These are phyloP conservation scores for Bovichtus variegatus DNA, from an alignment of 2,797 vertebrate genomes.

Conservation along the genomic window DNA sequence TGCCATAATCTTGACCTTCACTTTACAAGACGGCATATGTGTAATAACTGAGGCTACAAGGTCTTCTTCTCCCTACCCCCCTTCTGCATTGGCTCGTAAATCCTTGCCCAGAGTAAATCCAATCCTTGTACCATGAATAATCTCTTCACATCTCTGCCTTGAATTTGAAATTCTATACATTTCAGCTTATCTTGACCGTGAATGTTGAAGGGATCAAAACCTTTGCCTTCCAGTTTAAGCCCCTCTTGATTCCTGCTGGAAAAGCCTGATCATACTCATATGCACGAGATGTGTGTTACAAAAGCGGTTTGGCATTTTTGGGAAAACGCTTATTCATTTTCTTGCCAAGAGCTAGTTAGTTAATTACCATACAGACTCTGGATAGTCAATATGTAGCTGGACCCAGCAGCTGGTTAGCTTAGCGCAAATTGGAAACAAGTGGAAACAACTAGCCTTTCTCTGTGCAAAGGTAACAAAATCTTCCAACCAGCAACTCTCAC, in stretches of 20 bases:
- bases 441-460: not conserved
- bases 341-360: not conserved
- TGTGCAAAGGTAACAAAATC: not conserved
- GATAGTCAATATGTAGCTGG: slow-evolving; percentile 1
- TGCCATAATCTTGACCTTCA: slow-evolving; percentile 49
- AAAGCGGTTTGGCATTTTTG: not conserved
- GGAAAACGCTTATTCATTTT: not conserved
- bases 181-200: slow-evolving; percentile 9
- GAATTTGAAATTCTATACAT: slow-evolving; percentile 48
- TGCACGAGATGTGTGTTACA: too few relatives aligned
- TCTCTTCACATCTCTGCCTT: slow-evolving; percentile 49
- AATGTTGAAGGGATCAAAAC: slow-evolving; percentile 25
- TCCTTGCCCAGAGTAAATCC: slow-evolving; percentile 50
- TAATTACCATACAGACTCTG: not conserved
- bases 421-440: not conserved
- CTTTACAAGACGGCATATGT: slow-evolving; percentile 32
- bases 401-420: slow-evolving; percentile 3
- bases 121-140: slow-evolving; percentile 47
- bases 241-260: slow-evolving; percentile 2
- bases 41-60: slow-evolving; percentile 41
- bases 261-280: not conserved
- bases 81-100: slow-evolving; percentile 43
- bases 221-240: slow-evolving; percentile 8
- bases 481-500: not conserved
- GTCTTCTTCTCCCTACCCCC: slow-evolving; percentile 9